A percentile compares a stretch with the other conserved stretches of the same genome.
These are phyloP conservation scores for Tursiops truncatus DNA, from an alignment of 2,113 vertebrate species.

Conservation along the genomic window DNA sequence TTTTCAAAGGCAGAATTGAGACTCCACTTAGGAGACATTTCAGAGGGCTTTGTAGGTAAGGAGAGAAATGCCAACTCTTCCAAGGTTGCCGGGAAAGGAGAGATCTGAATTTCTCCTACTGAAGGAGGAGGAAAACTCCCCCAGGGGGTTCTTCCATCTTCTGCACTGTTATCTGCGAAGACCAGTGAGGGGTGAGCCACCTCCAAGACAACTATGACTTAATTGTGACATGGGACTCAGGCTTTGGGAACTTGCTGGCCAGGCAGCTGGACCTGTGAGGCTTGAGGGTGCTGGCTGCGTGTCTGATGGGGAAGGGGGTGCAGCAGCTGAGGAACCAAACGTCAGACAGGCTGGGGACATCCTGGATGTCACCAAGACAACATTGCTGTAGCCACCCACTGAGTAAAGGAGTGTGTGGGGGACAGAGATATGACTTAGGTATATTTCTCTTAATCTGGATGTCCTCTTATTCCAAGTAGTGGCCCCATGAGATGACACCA, in stretches of 20 bases:
- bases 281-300: slow-evolving; percentile 83
- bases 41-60: neutral
- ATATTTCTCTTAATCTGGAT: neutral
- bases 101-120: neutral
- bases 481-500: neutral
- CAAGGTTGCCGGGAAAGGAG: neutral
- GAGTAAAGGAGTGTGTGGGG: neutral
- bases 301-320: slow-evolving; percentile 80
- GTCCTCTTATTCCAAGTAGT: neutral
- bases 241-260: slow-evolving; percentile 86
- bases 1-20: neutral
- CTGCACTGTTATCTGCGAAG: neutral
- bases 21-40: neutral
- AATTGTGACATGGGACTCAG: slow-evolving; percentile 87
- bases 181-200: slow-evolving; percentile 15
- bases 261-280: slow-evolving; percentile 82
- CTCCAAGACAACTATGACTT: slow-evolving; percentile 81
- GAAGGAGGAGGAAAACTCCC: neutral
- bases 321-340: slow-evolving; percentile 67
- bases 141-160: neutral
- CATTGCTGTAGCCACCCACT: neutral
- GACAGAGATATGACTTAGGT: neutral
- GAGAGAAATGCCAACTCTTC: neutral
- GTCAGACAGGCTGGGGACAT: slow-evolving; percentile 66
- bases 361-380: slow-evolving; percentile 18